These are phyloP conservation scores for Rhodeus uyekii DNA, from an alignment of 2,797 vertebrate species.

Conservation along the genomic window DNA sequence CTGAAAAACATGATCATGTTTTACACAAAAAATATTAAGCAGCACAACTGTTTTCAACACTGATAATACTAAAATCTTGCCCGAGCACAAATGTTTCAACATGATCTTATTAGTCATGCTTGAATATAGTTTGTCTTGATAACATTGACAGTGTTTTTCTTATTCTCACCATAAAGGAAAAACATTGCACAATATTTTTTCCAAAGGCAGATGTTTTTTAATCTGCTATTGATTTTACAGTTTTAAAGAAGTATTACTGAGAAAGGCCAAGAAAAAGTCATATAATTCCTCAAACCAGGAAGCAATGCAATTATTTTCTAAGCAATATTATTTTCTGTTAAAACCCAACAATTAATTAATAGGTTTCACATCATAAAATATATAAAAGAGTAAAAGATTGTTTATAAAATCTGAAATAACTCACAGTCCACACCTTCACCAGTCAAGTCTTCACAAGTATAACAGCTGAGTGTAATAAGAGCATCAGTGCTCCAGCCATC, in stretches of 20 bases:
- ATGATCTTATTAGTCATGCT: background rate
- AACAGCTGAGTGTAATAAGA: slow-evolving; percentile 8
- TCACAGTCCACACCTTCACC: slow-evolving; percentile 5
- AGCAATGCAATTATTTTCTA: background rate
- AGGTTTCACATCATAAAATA: background rate
- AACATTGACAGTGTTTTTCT: background rate
- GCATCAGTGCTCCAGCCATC: slow-evolving; percentile 49
- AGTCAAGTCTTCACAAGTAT: background rate
- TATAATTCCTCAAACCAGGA: background rate
- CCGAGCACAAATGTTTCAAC: background rate
- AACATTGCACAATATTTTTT: background rate
- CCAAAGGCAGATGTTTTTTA: background rate
- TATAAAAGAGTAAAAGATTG: background rate
- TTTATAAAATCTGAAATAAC: slow-evolving; percentile 4
- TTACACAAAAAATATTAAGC: background rate
- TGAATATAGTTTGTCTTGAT: background rate
- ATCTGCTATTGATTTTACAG: background rate
- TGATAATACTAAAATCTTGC: background rate
- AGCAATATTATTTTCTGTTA: background rate
- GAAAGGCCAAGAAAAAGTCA: background rate
- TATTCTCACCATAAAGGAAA: background rate
- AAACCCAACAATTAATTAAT: background rate
- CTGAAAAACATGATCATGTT: background rate
- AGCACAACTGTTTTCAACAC: background rate
- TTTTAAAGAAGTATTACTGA: background rate